These are phyloP conservation scores for Orthosia gracilis DNA, from an alignment of 2,888 invertebrate genomes.

Conservation along the genomic window DNA sequence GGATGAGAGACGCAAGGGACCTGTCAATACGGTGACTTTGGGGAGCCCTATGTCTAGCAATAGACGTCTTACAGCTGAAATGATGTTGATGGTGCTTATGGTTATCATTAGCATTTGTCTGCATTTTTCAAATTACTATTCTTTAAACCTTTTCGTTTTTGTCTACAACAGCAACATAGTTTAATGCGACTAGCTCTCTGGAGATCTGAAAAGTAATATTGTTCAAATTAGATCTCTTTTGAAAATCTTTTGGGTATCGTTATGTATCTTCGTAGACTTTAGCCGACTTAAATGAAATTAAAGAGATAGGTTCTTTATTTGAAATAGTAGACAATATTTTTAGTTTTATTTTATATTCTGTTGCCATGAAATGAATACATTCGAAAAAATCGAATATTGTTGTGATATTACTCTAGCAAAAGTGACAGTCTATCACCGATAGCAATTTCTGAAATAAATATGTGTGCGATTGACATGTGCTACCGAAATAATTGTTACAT, in stretches of 20 bases:
- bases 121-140: not conserved
- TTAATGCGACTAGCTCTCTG: conserved; percentile 2
- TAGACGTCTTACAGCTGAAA: no score
- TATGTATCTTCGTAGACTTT: not conserved
- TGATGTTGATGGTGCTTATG: no score
- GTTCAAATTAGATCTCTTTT: conserved; percentile 7
- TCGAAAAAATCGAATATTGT: not conserved
- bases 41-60: no score
- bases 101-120: not conserved
- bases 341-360: not conserved
- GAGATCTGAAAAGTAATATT: conserved; percentile 21
- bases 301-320: conserved; percentile 7
- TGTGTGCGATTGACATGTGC: no score
- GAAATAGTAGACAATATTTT: not conserved
- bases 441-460: no score
- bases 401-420: not conserved
- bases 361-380: not conserved
- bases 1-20: no score
- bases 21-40: no score
- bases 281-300: conserved; percentile 2
- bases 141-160: not conserved
- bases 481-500: no score
- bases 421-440: no score
- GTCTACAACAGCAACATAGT: not conserved
- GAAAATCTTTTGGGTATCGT: not conserved